A percentile compares a stretch with the other conserved stretches of the same genome.
phyloP scores from a whole-genome alignment of 2,113 vertebrate species.

The Lophochroa leadbeateri region DNA sequence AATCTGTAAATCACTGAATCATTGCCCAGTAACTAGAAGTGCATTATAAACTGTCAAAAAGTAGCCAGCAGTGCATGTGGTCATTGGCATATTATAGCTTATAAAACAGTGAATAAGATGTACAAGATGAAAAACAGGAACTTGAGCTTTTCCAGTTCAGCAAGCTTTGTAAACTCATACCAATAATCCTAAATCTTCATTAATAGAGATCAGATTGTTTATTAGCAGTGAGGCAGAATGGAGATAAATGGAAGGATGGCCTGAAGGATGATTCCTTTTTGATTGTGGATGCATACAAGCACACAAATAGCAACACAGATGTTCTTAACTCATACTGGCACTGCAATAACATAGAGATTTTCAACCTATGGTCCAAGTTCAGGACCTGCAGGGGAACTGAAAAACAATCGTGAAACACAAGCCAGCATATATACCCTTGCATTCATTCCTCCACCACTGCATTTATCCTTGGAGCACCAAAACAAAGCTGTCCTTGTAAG shows the following conservation, averaged over 20 bases:
- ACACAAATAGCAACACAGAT: not conserved
- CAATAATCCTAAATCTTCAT: not conserved
- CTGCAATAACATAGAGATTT: not conserved
- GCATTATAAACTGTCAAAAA: not conserved
- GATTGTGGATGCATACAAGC: not conserved
- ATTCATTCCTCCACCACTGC: not conserved
- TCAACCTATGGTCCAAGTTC: not conserved
- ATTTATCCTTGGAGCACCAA: not conserved
- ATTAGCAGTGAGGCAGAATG: not conserved
- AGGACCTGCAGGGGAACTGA: not conserved
- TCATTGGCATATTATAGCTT: not conserved
- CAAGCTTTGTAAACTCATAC: not conserved
- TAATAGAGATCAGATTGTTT: not conserved
- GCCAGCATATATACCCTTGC: not conserved
- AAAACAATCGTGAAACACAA: not conserved
- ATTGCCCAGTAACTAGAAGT: not conserved
- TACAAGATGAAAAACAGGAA: not conserved
- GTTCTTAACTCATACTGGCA: not conserved
- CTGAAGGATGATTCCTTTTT: not conserved
- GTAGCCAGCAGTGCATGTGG: not conserved
- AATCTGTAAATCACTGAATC: not conserved
- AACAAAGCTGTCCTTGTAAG: not conserved
- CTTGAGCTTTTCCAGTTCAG: not conserved
- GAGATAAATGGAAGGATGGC: not conserved
- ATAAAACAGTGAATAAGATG: not conserved